A percentile compares a stretch with the other conserved stretches of the same genome.
These are phyloP conservation scores for Plusia festucae DNA, from an alignment of 2,888 invertebrate species.

Conservation along the genomic window DNA sequence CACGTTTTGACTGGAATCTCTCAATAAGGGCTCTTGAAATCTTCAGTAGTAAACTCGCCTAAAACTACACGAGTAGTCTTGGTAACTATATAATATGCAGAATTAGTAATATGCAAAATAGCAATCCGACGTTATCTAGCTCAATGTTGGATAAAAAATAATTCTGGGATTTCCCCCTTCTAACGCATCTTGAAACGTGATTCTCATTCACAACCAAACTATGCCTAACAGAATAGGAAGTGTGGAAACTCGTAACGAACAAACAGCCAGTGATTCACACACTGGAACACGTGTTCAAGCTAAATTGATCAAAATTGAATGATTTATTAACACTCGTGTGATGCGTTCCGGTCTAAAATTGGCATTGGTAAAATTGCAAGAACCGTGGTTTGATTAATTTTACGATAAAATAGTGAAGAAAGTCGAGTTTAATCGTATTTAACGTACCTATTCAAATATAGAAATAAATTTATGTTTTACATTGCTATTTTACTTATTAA, in stretches of 20 bases:
- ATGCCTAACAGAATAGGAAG: not conserved
- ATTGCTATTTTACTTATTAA: no score
- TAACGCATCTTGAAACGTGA: not conserved
- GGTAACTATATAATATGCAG: no score
- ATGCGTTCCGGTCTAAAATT: constrained; percentile 14
- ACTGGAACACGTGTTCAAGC: constrained; percentile 13
- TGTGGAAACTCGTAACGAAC: constrained; percentile 1
- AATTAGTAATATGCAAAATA: no score
- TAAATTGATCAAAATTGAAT: constrained; percentile 44
- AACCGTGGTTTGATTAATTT: not conserved
- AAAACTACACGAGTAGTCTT: no score
- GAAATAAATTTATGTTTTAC: not conserved
- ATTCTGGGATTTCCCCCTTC: constrained; percentile 38
- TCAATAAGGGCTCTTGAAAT: no score
- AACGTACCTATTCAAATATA: no score
- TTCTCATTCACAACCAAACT: not conserved
- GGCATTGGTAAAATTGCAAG: not conserved
- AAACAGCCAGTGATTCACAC: constrained; percentile 38
- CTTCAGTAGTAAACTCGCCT: no score
- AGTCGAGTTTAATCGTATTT: not conserved
- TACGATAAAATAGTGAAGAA: not conserved
- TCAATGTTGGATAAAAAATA: no score
- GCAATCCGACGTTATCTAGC: no score
- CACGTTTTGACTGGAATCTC: no score
- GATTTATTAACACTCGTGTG: constrained; percentile 24